Evolutionary conservation across 2,888 invertebrate species (phyloP), one percentile per base, ranked within the genome.

Genomic region (Pyrochroa serraticornis): DNA sequence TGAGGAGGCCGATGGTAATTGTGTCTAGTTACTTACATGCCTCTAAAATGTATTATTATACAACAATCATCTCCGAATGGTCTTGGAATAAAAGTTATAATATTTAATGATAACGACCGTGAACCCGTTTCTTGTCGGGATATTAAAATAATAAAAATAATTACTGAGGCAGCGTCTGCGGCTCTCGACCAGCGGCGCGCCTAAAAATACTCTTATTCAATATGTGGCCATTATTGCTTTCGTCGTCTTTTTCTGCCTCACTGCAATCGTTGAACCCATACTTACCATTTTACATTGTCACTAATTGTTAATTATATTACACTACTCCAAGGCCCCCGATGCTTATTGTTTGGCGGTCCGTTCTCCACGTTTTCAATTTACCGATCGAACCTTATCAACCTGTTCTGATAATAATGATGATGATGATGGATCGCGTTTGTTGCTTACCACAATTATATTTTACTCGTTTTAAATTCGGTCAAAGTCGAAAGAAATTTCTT

Each of bases 51-150:
- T 77, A 76, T 77, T 76, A 76, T 77, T 77, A 77, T 74, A 75
- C 72, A 71, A 77, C 75, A 77, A 78, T 77, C 77, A 76, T 75
- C 72, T 71, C 72, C 74, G 72, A 75, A 75, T 71, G 75, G 74
- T 73, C 72, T 71, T 72, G 71, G 73, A 73, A 78, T 78, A 78
- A 79, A 78, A 79, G 76, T 79, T 79, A 79, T 77, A 77, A 79
- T 79, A 79, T 79, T 78, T 79, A 79, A 79, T 78, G 79, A 77
- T 78, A 78, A 77, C 76, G 79, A 75, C 79, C 79, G 68, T 79
- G 79, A 79, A 79, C 79, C 77, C 78, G 77, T 77, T 77, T 75
- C 76, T 77, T 75, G 73, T 71, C 73, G 75, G 65, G 72, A 76
- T 77, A 78, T 78, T 78, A 77, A 77, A 79, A 78, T 78, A 78